Percentiles rank a stretch among this genome's conserved stretches.
Conservation (phyloP, 30 jellyfish, hydroid and myxozoan species). For the Hydractinia symbiolongicarpus region DNA sequence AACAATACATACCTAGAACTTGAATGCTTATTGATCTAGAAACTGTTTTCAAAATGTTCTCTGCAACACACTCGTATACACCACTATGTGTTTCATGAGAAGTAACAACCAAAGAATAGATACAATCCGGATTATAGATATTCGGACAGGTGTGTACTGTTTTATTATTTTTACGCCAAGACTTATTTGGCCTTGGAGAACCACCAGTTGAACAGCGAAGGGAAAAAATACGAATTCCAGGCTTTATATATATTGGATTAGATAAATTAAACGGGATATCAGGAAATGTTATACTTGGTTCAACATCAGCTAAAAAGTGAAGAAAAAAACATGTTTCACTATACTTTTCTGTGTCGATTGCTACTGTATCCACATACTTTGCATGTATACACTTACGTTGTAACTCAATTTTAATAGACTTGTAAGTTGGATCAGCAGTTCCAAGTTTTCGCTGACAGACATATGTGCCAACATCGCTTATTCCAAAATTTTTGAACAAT, state of each 20-base stretch:
- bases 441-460: constrained; percentile 20
- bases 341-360: too few relatives aligned
- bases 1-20: constrained; percentile 7
- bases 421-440: neutral
- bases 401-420: constrained; percentile 7
- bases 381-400: constrained; percentile 4
- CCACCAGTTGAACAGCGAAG: constrained; percentile 18
- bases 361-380: too few relatives aligned
- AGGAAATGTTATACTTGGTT: too few relatives aligned
- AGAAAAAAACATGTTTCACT: too few relatives aligned
- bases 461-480: constrained; percentile 19
- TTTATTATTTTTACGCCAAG: constrained; percentile 16
- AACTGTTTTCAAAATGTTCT: neutral
- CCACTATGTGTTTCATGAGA: constrained; percentile 6
- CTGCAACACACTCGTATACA: constrained; percentile 5
- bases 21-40: neutral
- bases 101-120: neutral
- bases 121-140: neutral
- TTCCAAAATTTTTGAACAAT: constrained; percentile 11
- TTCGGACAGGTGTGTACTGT: constrained; percentile 15
- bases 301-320: too few relatives aligned
- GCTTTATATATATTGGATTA: too few relatives aligned
- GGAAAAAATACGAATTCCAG: too few relatives aligned
- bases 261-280: too few relatives aligned
- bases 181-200: constrained; percentile 23